Evolutionary conservation across 2,113 vertebrate genomes (phyloP).

Genomic region (Corythaeola cristata): DNA sequence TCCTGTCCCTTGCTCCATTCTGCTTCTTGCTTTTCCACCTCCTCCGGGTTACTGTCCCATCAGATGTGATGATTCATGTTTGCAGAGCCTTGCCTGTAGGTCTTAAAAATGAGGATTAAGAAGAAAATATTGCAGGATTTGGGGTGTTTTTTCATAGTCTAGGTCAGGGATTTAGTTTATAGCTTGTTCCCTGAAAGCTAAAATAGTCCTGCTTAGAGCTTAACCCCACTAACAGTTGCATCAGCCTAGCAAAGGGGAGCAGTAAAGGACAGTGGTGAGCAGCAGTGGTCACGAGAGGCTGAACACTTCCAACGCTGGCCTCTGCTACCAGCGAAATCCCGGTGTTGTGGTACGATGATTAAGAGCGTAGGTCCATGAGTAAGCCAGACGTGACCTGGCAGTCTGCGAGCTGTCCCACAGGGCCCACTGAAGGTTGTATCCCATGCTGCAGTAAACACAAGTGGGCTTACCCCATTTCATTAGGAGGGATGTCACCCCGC

Average conservation of each 20-base stretch:
- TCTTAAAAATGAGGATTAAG: not conserved
- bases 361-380: not conserved
- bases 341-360: rapidly evolving
- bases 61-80: not conserved
- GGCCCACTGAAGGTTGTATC: not conserved
- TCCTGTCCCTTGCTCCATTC: not conserved
- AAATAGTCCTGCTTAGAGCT: not conserved
- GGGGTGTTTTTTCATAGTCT: rapidly evolving
- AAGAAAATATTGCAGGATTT: not conserved
- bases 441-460: not conserved
- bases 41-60: not conserved
- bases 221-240: not conserved
- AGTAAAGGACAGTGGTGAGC: not conserved
- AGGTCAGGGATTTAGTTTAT: not conserved
- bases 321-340: not conserved
- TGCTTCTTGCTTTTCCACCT: not conserved
- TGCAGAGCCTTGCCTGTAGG: not conserved
- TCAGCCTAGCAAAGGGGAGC: not conserved
- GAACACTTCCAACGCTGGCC: not conserved
- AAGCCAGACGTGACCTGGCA: not conserved
- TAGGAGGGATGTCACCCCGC: not conserved
- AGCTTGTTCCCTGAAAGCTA: not conserved
- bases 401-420: not conserved
- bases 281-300: not conserved
- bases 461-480: not conserved